Evolutionary conservation across 2,797 vertebrate species (phyloP).

Genomic region (Myotis daubentonii): DNA sequence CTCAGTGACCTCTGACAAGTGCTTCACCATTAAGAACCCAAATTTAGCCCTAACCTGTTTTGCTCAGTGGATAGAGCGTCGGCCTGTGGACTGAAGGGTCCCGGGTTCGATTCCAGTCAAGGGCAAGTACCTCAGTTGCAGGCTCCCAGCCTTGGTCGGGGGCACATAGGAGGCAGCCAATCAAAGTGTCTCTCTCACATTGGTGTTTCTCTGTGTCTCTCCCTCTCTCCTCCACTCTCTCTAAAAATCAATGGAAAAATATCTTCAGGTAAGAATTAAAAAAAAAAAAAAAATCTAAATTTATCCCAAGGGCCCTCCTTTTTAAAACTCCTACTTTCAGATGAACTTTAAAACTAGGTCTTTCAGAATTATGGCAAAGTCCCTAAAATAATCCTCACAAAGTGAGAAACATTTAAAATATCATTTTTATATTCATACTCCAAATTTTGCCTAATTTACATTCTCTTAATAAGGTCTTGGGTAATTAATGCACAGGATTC

Average conservation of each 20-base stretch:
- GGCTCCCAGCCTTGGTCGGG: too few relatives aligned
- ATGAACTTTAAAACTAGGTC: neutral
- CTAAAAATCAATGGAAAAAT: too few relatives aligned
- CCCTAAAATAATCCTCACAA: neutral
- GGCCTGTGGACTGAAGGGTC: too few relatives aligned
- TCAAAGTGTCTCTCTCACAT: too few relatives aligned
- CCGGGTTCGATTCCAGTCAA: too few relatives aligned
- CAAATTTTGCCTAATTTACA: neutral
- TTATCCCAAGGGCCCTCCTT: neutral
- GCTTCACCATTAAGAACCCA: neutral
- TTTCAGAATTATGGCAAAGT: slow-evolving; percentile 3
- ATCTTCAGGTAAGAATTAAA: too few relatives aligned
- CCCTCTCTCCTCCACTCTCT: too few relatives aligned
- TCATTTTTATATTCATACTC: neutral
- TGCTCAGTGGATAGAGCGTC: too few relatives aligned
- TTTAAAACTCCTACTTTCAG: neutral
- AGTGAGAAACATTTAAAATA: neutral
- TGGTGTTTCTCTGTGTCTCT: too few relatives aligned
- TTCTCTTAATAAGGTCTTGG: neutral
- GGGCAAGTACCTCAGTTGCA: too few relatives aligned
- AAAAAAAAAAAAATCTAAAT: neutral
- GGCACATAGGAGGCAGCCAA: too few relatives aligned
- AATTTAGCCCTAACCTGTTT: neutral
- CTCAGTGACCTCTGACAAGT: neutral
- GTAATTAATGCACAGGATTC: neutral